A percentile compares a stretch with the other conserved stretches of the same genome.
These are phyloP conservation scores for Gryon sp. DNA, from an alignment of 1,140 invertebrate species.

Conservation along the genomic window DNA sequence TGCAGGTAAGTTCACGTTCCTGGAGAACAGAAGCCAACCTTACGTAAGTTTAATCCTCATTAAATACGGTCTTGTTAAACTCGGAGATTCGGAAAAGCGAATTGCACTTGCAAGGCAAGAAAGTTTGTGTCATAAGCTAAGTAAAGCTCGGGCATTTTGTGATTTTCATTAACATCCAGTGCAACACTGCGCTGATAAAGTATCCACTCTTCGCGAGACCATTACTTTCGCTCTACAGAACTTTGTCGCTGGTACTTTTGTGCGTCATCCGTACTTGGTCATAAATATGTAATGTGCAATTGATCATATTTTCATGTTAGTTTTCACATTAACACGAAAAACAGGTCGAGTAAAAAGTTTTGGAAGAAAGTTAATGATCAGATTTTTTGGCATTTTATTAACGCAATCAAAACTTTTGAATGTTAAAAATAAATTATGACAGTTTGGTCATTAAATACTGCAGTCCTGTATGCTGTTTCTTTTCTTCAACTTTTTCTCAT, in stretches of 20 bases:
- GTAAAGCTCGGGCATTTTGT: slow-evolving; percentile 60
- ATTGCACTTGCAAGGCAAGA: slow-evolving; percentile 58
- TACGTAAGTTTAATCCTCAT: slow-evolving; percentile 66
- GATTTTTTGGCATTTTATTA: too few relatives aligned
- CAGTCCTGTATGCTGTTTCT: too few relatives aligned
- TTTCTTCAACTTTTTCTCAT: too few relatives aligned
- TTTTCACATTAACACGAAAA: too few relatives aligned
- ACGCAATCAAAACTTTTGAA: too few relatives aligned
- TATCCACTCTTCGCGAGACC: slow-evolving; percentile 15
- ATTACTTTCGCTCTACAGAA: slow-evolving; percentile 20
- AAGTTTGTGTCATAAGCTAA: slow-evolving; percentile 64
- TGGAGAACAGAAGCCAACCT: slow-evolving; percentile 61
- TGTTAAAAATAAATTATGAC: too few relatives aligned
- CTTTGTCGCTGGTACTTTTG: slow-evolving; percentile 20
- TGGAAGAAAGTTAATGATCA: too few relatives aligned
- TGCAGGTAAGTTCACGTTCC: slow-evolving; percentile 58
- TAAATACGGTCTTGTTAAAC: slow-evolving; percentile 65
- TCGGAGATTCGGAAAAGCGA: slow-evolving; percentile 60
- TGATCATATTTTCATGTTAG: slow-evolving; percentile 15
- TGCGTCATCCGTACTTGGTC: background rate
- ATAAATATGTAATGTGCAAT: slow-evolving; percentile 42
- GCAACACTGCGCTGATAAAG: slow-evolving; percentile 53
- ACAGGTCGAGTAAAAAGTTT: too few relatives aligned
- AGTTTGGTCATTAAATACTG: too few relatives aligned
- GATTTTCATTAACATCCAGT: slow-evolving; percentile 63